phyloP scores from a whole-genome alignment of 2,888 invertebrate species.

The Nipponacmea schrenckii region DNA sequence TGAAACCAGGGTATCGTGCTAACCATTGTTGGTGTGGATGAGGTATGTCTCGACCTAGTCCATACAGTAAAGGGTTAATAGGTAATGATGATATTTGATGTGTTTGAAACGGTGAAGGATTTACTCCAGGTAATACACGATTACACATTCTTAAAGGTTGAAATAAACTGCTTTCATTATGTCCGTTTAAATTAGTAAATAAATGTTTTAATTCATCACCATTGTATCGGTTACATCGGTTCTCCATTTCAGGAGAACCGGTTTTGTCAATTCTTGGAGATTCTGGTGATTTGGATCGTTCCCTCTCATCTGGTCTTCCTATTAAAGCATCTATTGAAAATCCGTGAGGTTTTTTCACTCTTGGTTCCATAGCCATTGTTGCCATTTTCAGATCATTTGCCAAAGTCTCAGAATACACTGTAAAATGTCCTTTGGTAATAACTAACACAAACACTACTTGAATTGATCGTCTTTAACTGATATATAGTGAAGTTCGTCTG shows the following conservation, averaged over 20 bases:
- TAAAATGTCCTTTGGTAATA: no score
- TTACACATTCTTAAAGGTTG: conserved; percentile 32
- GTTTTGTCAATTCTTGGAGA: conserved; percentile 28
- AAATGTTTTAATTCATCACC: conserved; percentile 34
- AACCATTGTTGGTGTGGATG: conserved; percentile 18
- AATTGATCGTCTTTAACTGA: no score
- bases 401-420: no score
- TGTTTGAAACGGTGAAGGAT: conserved; percentile 16
- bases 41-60: conserved; percentile 28
- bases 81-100: conserved; percentile 25
- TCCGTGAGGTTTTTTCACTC: conserved; percentile 1
- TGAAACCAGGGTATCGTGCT: conserved; percentile 32
- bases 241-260: conserved; percentile 32
- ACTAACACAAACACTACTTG: no score
- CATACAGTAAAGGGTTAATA: conserved; percentile 31
- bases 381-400: background rate
- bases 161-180: conserved; percentile 24
- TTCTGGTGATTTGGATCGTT: conserved; percentile 12
- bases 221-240: conserved; percentile 26
- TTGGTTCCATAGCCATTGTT: background rate
- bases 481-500: background rate
- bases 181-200: conserved; percentile 19
- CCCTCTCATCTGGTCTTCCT: background rate
- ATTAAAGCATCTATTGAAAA: conserved; percentile 1
- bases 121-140: conserved; percentile 22